These are phyloP conservation scores for Datnioides undecimradiatus DNA, from an alignment of 2,113 vertebrate genomes.

Conservation along the genomic window DNA sequence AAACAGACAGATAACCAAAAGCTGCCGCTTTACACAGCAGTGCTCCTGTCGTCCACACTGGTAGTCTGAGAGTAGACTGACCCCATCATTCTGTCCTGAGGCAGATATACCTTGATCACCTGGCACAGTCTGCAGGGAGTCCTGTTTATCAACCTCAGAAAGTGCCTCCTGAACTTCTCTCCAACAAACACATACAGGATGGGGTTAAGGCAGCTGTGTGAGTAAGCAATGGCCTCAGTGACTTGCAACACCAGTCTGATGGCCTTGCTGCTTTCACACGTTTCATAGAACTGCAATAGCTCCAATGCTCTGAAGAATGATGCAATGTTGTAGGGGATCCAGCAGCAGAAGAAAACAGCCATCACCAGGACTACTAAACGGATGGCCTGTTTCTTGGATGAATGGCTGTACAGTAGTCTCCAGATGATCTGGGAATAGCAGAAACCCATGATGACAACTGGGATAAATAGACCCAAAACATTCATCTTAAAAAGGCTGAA, in stretches of 20 bases:
- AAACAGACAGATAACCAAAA: neutral
- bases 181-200: conserved; percentile 84
- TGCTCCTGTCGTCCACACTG: conserved; percentile 74
- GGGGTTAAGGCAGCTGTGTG: conserved; percentile 84
- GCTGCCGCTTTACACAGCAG: conserved; percentile 52
- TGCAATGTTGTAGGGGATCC: conserved; percentile 82
- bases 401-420: conserved; percentile 58
- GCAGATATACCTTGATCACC: conserved; percentile 67
- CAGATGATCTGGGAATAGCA: conserved; percentile 81
- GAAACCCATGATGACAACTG: conserved; percentile 70
- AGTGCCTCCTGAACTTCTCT: conserved; percentile 79
- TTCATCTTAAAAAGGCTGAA: conserved; percentile 79
- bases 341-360: conserved; percentile 80
- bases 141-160: conserved; percentile 70
- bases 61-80: conserved; percentile 76
- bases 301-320: conserved; percentile 71
- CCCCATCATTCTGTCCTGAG: conserved; percentile 42
- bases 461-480: conserved; percentile 76
- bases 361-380: conserved; percentile 76
- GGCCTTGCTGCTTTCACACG: conserved; percentile 69
- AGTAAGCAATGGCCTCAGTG: conserved; percentile 79
- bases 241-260: conserved; percentile 62
- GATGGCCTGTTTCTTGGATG: conserved; percentile 76
- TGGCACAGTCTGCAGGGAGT: conserved; percentile 67
- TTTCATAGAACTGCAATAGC: accelerated